Evolutionary conservation across 2,113 vertebrate genomes (phyloP).

Genomic region (Poeciliopsis prolifica): DNA sequence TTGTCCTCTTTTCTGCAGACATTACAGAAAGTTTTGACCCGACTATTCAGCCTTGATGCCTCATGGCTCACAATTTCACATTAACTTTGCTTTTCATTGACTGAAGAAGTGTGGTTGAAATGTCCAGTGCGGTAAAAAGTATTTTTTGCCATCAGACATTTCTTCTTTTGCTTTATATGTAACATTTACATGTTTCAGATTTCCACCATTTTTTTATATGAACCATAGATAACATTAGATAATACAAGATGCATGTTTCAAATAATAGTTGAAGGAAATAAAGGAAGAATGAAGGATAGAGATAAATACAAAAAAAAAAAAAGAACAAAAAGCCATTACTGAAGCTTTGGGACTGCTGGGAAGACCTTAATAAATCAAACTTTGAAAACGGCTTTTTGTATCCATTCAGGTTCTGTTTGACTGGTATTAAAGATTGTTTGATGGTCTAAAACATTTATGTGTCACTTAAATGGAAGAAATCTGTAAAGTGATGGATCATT

Average conservation of each 20-base stretch:
- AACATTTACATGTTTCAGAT: not conserved
- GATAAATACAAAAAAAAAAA: not conserved
- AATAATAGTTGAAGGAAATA: not conserved
- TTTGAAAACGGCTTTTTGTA: not conserved
- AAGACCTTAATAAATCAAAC: too few species aligned
- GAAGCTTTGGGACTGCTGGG: too few species aligned
- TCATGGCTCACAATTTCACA: constrained; percentile 19
- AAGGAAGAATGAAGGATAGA: too few species aligned
- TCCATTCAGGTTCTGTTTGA: not conserved
- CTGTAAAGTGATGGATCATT: not conserved
- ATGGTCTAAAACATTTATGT: not conserved
- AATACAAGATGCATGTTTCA: not conserved
- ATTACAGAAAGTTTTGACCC: constrained; percentile 1
- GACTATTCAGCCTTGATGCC: constrained; percentile 4
- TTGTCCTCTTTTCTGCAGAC: not conserved
- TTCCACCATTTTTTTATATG: not conserved
- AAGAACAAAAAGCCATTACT: too few species aligned
- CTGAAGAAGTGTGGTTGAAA: constrained; percentile 39
- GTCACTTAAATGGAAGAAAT: not conserved
- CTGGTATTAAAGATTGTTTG: not conserved
- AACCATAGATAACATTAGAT: not conserved
- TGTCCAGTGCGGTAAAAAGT: not conserved
- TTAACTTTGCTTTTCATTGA: constrained; percentile 21
- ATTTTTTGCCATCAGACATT: not conserved
- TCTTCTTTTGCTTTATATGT: not conserved